phyloP scores from a whole-genome alignment of 2,797 vertebrate genomes.

The Danio tinwini region DNA sequence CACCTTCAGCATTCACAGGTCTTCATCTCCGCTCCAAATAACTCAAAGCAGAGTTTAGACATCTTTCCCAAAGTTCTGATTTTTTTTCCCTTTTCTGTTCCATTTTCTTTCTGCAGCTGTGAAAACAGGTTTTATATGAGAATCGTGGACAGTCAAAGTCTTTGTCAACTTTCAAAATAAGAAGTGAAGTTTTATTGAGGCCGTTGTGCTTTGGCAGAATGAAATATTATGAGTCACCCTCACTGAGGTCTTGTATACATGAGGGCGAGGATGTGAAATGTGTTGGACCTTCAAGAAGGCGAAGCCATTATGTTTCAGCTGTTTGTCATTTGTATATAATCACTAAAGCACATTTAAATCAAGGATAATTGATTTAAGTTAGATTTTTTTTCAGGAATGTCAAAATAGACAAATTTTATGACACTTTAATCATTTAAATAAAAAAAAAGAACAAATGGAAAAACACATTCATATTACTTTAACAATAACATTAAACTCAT shows the following conservation, averaged over 20 bases:
- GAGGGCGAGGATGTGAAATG: constrained; percentile 15
- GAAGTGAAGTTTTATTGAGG: constrained; percentile 34
- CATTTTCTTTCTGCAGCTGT: constrained; percentile 43
- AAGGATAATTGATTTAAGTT: not conserved
- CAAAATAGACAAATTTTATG: too few species aligned
- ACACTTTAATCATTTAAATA: not conserved
- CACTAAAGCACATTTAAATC: constrained; percentile 1
- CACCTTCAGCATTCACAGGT: constrained; percentile 69
- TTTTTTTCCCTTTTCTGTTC: not conserved
- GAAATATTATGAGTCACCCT: constrained; percentile 43
- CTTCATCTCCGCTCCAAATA: constrained; percentile 44
- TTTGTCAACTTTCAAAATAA: constrained; percentile 40
- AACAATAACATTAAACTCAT: too few species aligned
- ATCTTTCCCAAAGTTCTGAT: constrained; percentile 26
- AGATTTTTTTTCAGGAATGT: too few species aligned
- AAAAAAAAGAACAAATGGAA: too few species aligned
- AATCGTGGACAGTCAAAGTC: constrained; percentile 32
- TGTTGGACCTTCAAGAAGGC: constrained; percentile 16
- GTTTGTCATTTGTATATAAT: constrained; percentile 20
- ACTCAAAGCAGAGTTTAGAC: constrained; percentile 36
- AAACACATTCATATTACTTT: too few species aligned
- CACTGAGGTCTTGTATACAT: constrained; percentile 20
- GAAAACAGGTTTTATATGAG: constrained; percentile 40
- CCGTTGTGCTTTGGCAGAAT: constrained; percentile 38
- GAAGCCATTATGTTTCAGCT: constrained; percentile 10